These are phyloP conservation scores for Hafferia zeledoni DNA, from an alignment of 2,797 vertebrate genomes.

Conservation along the genomic window DNA sequence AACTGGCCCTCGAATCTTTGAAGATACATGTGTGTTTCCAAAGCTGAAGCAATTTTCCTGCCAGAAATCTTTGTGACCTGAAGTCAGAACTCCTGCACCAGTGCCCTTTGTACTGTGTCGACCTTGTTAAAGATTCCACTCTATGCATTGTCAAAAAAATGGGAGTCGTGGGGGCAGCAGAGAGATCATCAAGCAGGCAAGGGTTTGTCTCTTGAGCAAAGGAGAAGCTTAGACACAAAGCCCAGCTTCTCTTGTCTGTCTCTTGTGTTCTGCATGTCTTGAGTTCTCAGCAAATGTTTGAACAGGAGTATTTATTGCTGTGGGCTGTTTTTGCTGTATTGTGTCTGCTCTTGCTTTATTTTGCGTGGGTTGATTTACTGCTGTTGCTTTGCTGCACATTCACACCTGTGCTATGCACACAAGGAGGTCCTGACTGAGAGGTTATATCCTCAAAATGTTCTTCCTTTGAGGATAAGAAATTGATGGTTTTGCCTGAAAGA, in stretches of 20 bases:
- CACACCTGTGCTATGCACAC: neutral
- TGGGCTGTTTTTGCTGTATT: neutral
- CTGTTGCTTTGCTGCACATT: neutral
- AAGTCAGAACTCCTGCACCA: neutral
- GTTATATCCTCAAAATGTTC: neutral
- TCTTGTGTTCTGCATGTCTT: neutral
- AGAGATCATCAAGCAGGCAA: neutral
- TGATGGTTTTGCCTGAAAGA: neutral
- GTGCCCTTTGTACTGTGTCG: conserved; percentile 1
- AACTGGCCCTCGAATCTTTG: conserved; percentile 40
- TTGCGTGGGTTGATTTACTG: neutral
- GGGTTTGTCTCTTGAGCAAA: neutral
- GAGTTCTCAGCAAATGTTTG: neutral
- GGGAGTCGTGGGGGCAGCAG: neutral
- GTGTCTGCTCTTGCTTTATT: neutral
- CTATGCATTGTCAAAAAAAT: neutral
- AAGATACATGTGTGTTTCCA: conserved; percentile 27
- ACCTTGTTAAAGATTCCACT: neutral
- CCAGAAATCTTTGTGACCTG: conserved; percentile 33
- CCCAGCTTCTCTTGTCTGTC: neutral
- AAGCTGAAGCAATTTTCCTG: conserved; percentile 48
- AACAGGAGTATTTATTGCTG: neutral
- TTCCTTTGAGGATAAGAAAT: neutral
- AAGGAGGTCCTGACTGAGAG: neutral
- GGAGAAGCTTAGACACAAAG: neutral